Evolutionary conservation across 2,888 invertebrate genomes (phyloP), one percentile per base, ranked within the genome.

Genomic region (Steinernema hermaphroditum): DNA sequence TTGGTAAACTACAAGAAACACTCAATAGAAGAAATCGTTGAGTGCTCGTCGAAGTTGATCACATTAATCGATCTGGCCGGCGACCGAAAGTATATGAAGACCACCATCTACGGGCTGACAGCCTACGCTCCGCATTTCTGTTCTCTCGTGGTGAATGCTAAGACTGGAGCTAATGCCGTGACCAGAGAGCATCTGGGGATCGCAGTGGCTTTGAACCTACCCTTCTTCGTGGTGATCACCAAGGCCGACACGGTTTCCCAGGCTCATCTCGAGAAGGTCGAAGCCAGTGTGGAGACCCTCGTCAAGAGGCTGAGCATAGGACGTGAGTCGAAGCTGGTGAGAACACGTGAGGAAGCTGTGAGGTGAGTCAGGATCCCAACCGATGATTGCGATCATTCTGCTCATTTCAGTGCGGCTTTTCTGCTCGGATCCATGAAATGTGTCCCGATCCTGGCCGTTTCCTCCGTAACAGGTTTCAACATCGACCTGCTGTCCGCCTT

Each of bases 31-130:
- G 93, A 96, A 80, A 96, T 97, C 72, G 94, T 94, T 80, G 94
- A 95, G 86, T 90, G 92, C 57, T 94, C 95, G 0, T 92, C 93
- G 8, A 96, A 96, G 88, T 89, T 98, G 37, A 93, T 98, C 0
- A 94, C 95, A 0, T 93, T 96, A 86, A 91, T 97, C 84, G 97
- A 98, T 88, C 89, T 97, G 81, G 96, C 96, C 2, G 97, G 97
- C 0, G 96, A 97, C 88, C 91, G 92, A 80, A 96, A 96, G 87
- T 98, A 97, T 87, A 91, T 96, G 87, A 91, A 93, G 77, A 97
- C 97, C 69, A 97, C 97, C 0, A 91, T 96, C 44, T 93, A 94
- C 87, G 97, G 96, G 0, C 89, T 97, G 44, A 78, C 81, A 32
- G 82, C 70, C 12, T 76, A 79, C 72, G 94, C 94, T 2, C 94